Evolutionary conservation across 2,113 vertebrate species (phyloP), one percentile per base, ranked within the genome.

Genomic region (Oreochromis spilurus): DNA sequence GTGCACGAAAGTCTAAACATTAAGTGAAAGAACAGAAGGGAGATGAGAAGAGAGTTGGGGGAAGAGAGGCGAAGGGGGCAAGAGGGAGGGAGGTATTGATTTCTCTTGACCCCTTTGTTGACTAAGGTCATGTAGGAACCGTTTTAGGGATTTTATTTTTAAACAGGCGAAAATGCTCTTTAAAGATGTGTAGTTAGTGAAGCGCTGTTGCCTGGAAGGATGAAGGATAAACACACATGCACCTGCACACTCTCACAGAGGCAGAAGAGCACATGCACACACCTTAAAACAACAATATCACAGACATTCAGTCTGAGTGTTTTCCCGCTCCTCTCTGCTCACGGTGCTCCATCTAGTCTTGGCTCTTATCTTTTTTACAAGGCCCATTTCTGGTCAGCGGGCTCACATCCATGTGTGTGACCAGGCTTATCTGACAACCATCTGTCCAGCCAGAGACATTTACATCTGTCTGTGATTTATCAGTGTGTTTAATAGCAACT

Each of bases 131-230:
- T 84, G 84, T 88, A 93, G 93, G 81, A 96, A 92, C 94, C 93
- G 88, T 96, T 96, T 96, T 92, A 93, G 87, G 86, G 91, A 89
- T 96, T 75, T 95, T 95, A 95, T 95, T 95, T 96, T 96, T 94
- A 96, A 96, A 95, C 94, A 95, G 91, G 88, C 90, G 87, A 81
- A 91, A 91, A 79, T 29, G 24, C 87, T 91, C 92, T 93, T 90
- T 85, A 81, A 94, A 92, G 90, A 92, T 91, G 84, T 92, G 89
- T 79, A 77, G 91, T 88, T 65, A 84, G 91, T 84, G 84, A 87
- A 91, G 89, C 62, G 9, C 29, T 26, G 54, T 85, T 90, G 92
- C 90, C 92, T 86, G 89, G 81, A 86, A 93, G 90, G 87, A 88
- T 85, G 81, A 86, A 94, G 91, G 87, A 88, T 85, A 78, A 90